These are phyloP conservation scores for Axinella damicornis DNA, from an alignment of 37 sponge, comb jelly and placozoan genomes.

Conservation along the genomic window DNA sequence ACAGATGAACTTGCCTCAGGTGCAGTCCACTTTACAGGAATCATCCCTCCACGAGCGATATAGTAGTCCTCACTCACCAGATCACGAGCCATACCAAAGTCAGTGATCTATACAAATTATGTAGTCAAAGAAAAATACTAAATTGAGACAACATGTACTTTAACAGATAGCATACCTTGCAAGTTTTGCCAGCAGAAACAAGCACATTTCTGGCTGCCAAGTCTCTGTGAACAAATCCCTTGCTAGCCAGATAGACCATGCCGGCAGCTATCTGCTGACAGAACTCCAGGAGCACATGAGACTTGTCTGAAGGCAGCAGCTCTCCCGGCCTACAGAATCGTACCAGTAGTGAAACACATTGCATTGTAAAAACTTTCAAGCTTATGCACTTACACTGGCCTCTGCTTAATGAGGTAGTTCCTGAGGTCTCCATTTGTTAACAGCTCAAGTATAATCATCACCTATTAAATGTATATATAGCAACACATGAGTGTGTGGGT, in stretches of 20 bases:
- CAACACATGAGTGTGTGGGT: neutral
- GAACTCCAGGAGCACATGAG: constrained; percentile 10
- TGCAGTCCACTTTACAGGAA: constrained; percentile 75
- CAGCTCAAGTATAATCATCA: constrained; percentile 66
- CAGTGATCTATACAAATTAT: no score
- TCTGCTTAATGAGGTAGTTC: constrained; percentile 10
- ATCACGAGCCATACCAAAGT: constrained; percentile 80
- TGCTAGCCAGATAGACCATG: constrained; percentile 55
- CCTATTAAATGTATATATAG: constrained; percentile 11
- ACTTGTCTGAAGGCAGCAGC: neutral
- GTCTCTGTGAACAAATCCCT: constrained; percentile 61
- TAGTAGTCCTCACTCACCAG: constrained; percentile 36
- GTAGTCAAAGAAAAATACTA: no score
- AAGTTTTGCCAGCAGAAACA: constrained; percentile 21
- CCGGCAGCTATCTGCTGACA: constrained; percentile 62
- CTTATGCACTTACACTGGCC: constrained; percentile 1
- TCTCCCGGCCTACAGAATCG: neutral
- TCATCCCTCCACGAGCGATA: constrained; percentile 49
- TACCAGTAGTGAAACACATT: no score
- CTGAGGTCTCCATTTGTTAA: constrained; percentile 52
- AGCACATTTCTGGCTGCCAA: constrained; percentile 65
- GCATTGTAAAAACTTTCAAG: no score
- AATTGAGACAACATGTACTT: no score
- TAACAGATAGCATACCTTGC: constrained; percentile 46
- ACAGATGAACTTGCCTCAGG: constrained; percentile 72